Evolutionary conservation across 2,888 invertebrate genomes (phyloP).

Genomic region (Thumatha senex): DNA sequence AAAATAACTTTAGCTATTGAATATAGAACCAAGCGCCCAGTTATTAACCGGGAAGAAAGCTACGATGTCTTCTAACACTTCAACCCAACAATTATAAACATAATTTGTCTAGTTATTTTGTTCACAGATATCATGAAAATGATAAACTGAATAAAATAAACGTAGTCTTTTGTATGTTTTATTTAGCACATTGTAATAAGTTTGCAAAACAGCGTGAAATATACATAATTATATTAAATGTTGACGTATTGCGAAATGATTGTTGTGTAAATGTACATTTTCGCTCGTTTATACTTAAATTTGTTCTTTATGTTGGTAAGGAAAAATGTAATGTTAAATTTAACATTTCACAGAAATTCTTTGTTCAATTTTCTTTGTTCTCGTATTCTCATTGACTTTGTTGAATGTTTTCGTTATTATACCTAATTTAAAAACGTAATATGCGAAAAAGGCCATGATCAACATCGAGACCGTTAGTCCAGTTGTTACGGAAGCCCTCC

Average conservation of each 20-base stretch:
- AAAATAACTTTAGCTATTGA: too few relatives aligned
- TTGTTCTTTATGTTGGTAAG: conserved; percentile 4
- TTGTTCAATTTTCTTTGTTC: too few relatives aligned
- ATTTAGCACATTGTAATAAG: neutral
- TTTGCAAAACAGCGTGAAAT: neutral
- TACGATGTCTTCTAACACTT: neutral
- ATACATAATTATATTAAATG: neutral
- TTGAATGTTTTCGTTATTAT: conserved; percentile 5
- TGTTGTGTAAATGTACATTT: conserved; percentile 3
- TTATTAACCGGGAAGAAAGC: neutral
- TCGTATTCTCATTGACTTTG: neutral
- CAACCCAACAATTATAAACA: neutral
- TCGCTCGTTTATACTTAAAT: neutral
- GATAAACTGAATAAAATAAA: neutral
- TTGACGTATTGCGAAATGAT: neutral
- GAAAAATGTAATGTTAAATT: neutral
- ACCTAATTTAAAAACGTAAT: too few relatives aligned
- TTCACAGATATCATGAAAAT: neutral
- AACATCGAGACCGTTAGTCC: too few relatives aligned
- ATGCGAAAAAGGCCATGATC: too few relatives aligned
- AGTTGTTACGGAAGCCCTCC: too few relatives aligned
- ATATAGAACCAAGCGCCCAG: neutral
- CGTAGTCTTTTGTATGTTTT: neutral
- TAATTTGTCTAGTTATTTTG: neutral
- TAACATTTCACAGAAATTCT: too few relatives aligned